Conservation (phyloP, 2,797 vertebrate genomes). For the Pempheris klunzingeri region DNA sequence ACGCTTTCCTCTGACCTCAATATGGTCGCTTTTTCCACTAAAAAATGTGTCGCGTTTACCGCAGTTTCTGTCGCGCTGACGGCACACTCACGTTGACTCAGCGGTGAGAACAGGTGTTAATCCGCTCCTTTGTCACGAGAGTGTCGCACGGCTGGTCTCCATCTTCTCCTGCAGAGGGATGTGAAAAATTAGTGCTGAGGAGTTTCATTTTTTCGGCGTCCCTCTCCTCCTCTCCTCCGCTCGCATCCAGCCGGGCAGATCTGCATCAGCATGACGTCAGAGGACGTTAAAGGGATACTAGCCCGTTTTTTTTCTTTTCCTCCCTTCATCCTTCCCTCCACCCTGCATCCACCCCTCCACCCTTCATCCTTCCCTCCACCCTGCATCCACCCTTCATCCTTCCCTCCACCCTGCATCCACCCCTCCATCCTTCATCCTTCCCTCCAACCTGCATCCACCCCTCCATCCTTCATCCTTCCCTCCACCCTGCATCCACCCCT, state of each 20-base stretch:
- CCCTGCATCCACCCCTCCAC: background rate
- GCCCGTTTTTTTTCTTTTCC: constrained; percentile 24
- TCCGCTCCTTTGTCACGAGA: background rate
- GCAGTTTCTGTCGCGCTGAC: constrained; percentile 17
- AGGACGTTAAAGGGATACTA: constrained; percentile 82
- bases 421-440: constrained; percentile 4
- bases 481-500: too few relatives aligned
- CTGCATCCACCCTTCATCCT: constrained; percentile 9
- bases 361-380: background rate
- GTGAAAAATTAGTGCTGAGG: constrained; percentile 47
- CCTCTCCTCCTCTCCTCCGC: constrained; percentile 59
- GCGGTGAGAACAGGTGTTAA: background rate
- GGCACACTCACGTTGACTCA: background rate
- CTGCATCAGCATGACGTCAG: constrained; percentile 88
- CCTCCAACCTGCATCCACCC: too few relatives aligned
- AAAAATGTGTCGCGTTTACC: constrained; percentile 33
- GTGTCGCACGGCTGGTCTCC: background rate
- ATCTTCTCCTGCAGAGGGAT: constrained; percentile 29
- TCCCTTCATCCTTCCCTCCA: background rate
- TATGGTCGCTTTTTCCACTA: constrained; percentile 58
- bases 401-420: background rate
- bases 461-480: too few relatives aligned
- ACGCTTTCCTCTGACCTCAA: constrained; percentile 84
- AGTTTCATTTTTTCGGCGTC: constrained; percentile 61
- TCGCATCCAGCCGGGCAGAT: constrained; percentile 73